Evolutionary conservation across 2,797 vertebrate species (phyloP), one percentile per base, ranked within the genome.

Genomic region (Sebastes aleutianus): DNA sequence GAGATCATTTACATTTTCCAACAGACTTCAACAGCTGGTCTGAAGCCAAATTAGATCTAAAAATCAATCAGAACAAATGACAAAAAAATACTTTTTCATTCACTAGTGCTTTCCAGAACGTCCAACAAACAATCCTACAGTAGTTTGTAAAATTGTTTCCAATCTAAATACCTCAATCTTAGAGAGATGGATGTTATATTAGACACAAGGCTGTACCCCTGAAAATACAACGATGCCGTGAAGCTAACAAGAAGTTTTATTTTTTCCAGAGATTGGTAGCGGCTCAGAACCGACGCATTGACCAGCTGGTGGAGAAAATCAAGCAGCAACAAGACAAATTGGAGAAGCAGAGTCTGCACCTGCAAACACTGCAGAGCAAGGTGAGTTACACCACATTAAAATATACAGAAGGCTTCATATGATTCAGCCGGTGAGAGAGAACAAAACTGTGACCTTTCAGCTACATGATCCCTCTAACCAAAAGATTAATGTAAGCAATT

Each of bases 281-380:
- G 2, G 94, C 94, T 1, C 98, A 99, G 93, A 97, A 96, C 89
- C 80, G 86, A 85, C 94, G 94, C 20, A 97, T 99, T 0, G 96
- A 98, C 65, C 96, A 97, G 24, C 95, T 99, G 58, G 88, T 97
- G 85, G 97, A 97, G 84, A 98, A 97, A 85, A 96, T 99, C 78
- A 95, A 95, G 78, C 96, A 97, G 89, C 98, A 99, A 72, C 98
- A 99, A 75, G 96, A 96, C 76, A 96, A 97, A 85, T 93, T 99
- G 93, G 97, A 99, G 84, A 99, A 98, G 79, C 98, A 99, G 90
- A 97, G 95, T 32, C 67, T 97, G 36, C 96, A 96, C 85, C 97
- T 99, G 57, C 96, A 97, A 75, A 94, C 91, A 1, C 93, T 99
- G 68, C 97, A 99, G 86, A 96, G 85, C 90, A 97, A 98, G 96